Evolutionary conservation across 1,140 invertebrate species (phyloP), one percentile per base, ranked within the genome.

Genomic region (Gryllus bimaculatus): DNA sequence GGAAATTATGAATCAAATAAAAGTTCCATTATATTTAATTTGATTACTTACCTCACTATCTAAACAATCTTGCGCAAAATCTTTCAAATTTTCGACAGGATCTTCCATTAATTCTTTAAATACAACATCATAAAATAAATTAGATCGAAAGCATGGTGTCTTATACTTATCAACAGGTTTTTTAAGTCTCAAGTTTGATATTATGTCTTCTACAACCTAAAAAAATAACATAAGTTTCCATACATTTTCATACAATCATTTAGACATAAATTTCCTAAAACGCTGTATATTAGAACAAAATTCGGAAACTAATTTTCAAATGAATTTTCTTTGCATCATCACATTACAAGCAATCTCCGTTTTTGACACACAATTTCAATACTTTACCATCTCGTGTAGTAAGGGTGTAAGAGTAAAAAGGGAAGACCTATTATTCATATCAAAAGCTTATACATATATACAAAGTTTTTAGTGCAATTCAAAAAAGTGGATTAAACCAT

Each of bases 101-200:
- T 96, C 90, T 80, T 91, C 88, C 73, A 96, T 85, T 20, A 90
- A 88, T 83, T 96, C 95, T 85, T 94, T 94, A 86, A 93, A 96
- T n/a, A 86, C 83, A 26, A 93, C 88, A 83, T 93, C 92, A 84
- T 93, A 93, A 84, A 86, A 92, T 8, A 94, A 83, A 86, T 94
- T 93, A 48, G 87, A 82, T 74, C 92, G 86, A 84, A 92, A 94
- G 81, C 89, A 90, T n/a, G 90, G 87, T 15, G 85, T 86, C 83
- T 90, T 91, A 83, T 92, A 93, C 75, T 84, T 88, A 15, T 83
- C 83, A 15, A 91, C 83, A 54, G 89, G 88, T 76, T 88, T 81
- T 79, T 85, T 87, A 54, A 93, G 82, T 74, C 87, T 85, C 54
- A 93, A 83, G 74, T 89, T 86, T 18, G 85, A 83, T 12, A 89